phyloP scores from a whole-genome alignment of 2,888 invertebrate genomes.

The Bedellia somnulentella region DNA sequence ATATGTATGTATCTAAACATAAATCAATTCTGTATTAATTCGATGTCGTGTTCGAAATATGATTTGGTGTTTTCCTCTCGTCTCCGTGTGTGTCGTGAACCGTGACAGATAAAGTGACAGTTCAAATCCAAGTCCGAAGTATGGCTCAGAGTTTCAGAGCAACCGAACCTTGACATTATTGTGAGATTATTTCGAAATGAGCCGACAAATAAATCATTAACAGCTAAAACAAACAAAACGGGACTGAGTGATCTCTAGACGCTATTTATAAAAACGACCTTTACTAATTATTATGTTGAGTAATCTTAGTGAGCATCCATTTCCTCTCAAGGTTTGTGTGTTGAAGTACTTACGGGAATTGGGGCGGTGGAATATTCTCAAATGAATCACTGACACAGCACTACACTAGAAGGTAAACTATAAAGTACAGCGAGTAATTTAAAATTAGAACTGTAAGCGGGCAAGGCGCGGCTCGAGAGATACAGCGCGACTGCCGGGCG shows the following conservation, averaged over 20 bases:
- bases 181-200: constrained; percentile 23
- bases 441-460: constrained; percentile 32
- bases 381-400: constrained; percentile 24
- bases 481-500: constrained; percentile 26
- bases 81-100: too few relatives aligned
- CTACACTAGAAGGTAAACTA: constrained; percentile 44
- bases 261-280: constrained; percentile 17
- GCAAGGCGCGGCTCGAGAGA: constrained; percentile 25
- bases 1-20: too few relatives aligned
- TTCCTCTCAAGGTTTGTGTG: too few relatives aligned
- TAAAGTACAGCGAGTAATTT: constrained; percentile 32
- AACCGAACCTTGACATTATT: constrained; percentile 47
- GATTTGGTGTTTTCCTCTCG: too few relatives aligned
- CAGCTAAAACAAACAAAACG: constrained; percentile 22
- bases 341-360: constrained; percentile 24
- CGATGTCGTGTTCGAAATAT: too few relatives aligned
- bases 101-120: too few relatives aligned
- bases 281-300: constrained; percentile 12
- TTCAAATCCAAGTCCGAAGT: too few relatives aligned
- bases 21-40: too few relatives aligned
- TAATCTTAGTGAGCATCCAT: constrained; percentile 7
- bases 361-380: constrained; percentile 8
- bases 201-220: constrained; percentile 24
- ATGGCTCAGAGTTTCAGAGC: too few relatives aligned
- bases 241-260: constrained; percentile 16